Evolutionary conservation across 2,113 vertebrate genomes (phyloP).

Genomic region (Gasterosteus nipponicus): DNA sequence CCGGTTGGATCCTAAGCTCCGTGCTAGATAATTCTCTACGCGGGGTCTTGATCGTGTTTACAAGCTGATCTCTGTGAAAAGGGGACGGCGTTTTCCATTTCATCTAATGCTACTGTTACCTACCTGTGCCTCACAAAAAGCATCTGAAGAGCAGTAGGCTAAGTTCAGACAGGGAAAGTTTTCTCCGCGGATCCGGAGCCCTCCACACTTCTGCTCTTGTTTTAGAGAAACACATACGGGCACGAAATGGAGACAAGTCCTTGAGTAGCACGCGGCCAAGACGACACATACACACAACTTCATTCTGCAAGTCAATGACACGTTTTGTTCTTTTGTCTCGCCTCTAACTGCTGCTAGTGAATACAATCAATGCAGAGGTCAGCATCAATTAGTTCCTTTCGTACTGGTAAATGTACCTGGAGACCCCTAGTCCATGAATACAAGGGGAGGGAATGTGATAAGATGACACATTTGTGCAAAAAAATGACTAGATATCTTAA

Average conservation of each 20-base stretch:
- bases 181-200: neutral
- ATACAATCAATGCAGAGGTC: slow-evolving; percentile 19
- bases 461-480: neutral
- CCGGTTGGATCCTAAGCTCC: slow-evolving; percentile 41
- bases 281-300: slow-evolving; percentile 24
- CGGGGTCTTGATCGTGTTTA: slow-evolving; percentile 58
- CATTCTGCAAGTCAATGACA: slow-evolving; percentile 9
- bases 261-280: slow-evolving; percentile 59
- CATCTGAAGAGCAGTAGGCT: neutral
- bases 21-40: slow-evolving; percentile 44
- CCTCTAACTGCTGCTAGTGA: slow-evolving; percentile 16
- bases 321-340: slow-evolving; percentile 7
- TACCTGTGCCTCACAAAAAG: neutral
- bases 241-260: slow-evolving; percentile 40
- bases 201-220: neutral
- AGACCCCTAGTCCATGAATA: neutral
- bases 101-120: slow-evolving; percentile 20
- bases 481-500: neutral
- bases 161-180: slow-evolving; percentile 5
- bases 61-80: slow-evolving; percentile 62
- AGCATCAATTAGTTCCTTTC: neutral
- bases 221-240: neutral
- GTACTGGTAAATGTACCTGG: neutral
- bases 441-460: neutral
- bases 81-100: neutral